Evolutionary conservation across 2,113 vertebrate genomes (phyloP), one percentile per base, ranked within the genome.

Genomic region (Peromyscus californicus): DNA sequence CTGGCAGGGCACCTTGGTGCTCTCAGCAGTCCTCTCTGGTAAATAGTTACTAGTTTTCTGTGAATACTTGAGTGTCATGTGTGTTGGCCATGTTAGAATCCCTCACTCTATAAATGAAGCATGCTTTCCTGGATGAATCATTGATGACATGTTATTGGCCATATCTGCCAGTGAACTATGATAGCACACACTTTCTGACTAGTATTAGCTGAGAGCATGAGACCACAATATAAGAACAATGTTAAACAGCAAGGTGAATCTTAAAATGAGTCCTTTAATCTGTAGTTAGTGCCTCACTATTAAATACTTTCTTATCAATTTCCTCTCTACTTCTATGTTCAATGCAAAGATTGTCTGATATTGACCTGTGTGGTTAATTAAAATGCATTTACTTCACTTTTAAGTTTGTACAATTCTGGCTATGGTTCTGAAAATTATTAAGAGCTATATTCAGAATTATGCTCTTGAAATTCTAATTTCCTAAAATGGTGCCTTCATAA

Each of bases 381-480:
- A 17, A 95, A 90, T 51, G 4, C 26, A 61, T 67, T 84, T 74
- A 19, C 16, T 93, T 70, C 45, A 4, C 70, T 45, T 76, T 69
- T 86, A 91, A 94, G 93, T 92, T 95, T 21, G 31, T 42, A 11
- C 19, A 57, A 59, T 87, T 10, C 74, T 83, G 92, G 93, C 88
- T 21, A 51, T 16, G 22, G 5, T 57, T 54, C 7, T 22, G n/a
- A 88, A 65, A 87, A 82, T 89, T 94, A 89, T 84, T 78, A 93
- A 96, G 57, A n/a, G 33, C 72, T 54, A 33, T 78, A 96, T 79
- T 92, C 91, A 57, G 57, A 95, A 95, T 94, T 93, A 51, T 59
- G 57, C 21, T 87, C 76, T 91, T 95, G 31, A 75, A 85, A 95
- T 93, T 90, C 92, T 94, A 75, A 95, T 92, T 93, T 96, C 45